Evolutionary conservation across 2,113 vertebrate genomes (phyloP).

Genomic region (Campylomormyrus numenius): DNA sequence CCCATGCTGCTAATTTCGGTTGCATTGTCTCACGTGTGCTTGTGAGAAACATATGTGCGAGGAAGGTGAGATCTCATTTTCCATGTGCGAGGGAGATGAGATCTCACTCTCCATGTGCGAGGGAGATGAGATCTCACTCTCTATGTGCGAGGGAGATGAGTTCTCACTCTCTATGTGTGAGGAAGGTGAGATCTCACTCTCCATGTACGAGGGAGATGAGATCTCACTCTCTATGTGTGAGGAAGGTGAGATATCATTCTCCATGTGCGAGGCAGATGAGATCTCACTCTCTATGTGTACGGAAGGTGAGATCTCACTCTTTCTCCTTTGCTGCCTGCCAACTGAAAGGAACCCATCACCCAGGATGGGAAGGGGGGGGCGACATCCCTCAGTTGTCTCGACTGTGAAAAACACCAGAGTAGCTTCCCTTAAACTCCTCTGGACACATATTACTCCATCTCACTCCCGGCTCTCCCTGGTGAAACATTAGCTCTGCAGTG

Average conservation of each 20-base stretch:
- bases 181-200: no score
- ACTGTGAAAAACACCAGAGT: neutral
- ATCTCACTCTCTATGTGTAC: no score
- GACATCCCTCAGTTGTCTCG: neutral
- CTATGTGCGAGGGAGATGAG: neutral
- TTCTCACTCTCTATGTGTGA: no score
- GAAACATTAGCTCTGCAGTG: neutral
- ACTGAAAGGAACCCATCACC: neutral
- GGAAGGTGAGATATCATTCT: no score
- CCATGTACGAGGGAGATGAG: no score
- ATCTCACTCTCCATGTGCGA: no score
- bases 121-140: no score
- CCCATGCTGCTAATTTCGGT: neutral
- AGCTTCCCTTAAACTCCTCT: neutral
- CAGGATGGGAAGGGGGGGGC: neutral
- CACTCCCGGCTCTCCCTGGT: neutral
- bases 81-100: no score
- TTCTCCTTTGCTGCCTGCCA: neutral
- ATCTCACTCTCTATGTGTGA: neutral
- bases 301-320: neutral
- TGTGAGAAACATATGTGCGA: slow-evolving; percentile 17
- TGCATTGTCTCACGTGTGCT: neutral
- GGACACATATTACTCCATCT: neutral
- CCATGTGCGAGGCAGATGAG: slow-evolving; percentile 16
- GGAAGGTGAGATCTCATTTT: neutral